Evolutionary conservation across 1,140 invertebrate genomes (phyloP), one percentile per base, ranked within the genome.

Genomic region (Phymorhynchus buccinoides): DNA sequence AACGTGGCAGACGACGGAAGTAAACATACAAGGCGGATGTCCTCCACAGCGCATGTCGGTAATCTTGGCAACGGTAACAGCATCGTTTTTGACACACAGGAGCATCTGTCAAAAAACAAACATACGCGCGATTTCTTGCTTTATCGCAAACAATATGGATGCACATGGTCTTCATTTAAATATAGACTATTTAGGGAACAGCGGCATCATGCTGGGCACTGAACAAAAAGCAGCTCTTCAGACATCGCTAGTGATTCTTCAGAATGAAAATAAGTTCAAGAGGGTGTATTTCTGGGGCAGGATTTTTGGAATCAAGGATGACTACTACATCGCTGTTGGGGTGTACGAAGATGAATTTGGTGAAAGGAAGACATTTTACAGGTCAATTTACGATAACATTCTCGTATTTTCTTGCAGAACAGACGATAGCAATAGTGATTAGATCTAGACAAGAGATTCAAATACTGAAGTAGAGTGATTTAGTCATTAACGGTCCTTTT

Each of bases 231-330:
- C 93, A 66, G 90, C 91, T 82, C 87, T 94, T 44, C 91, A 93
- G 86, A 93, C 92, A 44, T 94, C 93, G 16, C 84, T 94, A 12
- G 87, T 90, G 18, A 93, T 94, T 87, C 81, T 93, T 37, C 90
- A 93, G 86, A 91, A 91, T 85, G 90, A 93, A 86, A 91, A 93
- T 85, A 94, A 93, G 86, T 94, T 94, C 87, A 86, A 90, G 80
- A 89, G 89, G 87, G 90, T 94, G 85, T 93, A 93, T 84, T 93
- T 93, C 79, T 94, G 93, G 93, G 93, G 93, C 7, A 93, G 92
- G 89, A 93, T 94, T 68, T 75, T 90, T 27, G 93, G 93, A 68
- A 88, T 92, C 14, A 93, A 92, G 87, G 92, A 92, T 84, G 92
- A 93, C 84, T 94, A 94, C 88, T 93, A 90, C 86, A 90, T 94